Conservation (phyloP, 2,888 invertebrate genomes). For the Ectobius pallidus region DNA sequence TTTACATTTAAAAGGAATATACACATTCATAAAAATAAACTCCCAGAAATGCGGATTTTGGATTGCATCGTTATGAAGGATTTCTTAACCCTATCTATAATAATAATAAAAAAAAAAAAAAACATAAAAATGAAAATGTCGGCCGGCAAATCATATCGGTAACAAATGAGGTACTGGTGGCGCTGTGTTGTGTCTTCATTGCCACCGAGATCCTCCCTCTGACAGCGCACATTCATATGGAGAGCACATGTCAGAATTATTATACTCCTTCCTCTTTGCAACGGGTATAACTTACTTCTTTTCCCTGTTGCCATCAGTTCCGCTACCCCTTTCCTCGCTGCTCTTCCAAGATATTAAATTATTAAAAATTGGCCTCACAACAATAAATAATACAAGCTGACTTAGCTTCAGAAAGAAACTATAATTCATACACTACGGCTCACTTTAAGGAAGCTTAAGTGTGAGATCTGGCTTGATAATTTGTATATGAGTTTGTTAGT, state of each 20-base stretch:
- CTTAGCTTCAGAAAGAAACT: too few species aligned
- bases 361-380: background rate
- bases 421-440: too few species aligned
- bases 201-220: background rate
- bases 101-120: too few species aligned
- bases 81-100: too few species aligned
- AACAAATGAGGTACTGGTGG: conserved; percentile 16
- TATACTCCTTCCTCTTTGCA: background rate
- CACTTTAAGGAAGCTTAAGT: too few species aligned
- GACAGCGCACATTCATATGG: conserved; percentile 11
- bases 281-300: background rate
- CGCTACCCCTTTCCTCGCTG: background rate
- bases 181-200: conserved; percentile 8
- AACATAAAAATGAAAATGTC: background rate
- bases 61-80: too few species aligned
- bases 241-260: conserved; percentile 11
- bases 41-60: too few species aligned
- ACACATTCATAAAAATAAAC: too few species aligned
- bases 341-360: background rate
- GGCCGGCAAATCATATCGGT: background rate
- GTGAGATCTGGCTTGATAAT: too few species aligned
- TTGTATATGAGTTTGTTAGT: too few species aligned
- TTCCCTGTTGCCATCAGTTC: background rate
- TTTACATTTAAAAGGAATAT: too few species aligned
- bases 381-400: too few species aligned